These are phyloP conservation scores for Nemopilema nomurai DNA, from an alignment of 30 jellyfish, hydroid and myxozoan genomes.

Conservation along the genomic window DNA sequence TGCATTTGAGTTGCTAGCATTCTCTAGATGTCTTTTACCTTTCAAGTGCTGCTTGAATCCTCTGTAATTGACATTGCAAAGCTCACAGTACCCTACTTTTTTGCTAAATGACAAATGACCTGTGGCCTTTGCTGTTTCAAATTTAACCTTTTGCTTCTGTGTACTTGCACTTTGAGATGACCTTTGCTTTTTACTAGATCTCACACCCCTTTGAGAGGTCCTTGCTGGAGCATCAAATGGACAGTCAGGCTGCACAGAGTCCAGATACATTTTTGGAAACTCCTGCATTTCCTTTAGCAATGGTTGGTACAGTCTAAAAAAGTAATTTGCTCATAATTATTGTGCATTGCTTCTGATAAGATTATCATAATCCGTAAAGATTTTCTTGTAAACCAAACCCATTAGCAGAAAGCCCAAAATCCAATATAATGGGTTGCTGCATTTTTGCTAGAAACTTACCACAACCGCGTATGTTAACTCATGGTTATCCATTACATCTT, in stretches of 20 bases:
- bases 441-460: too few species aligned
- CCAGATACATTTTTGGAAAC: constrained; percentile 41
- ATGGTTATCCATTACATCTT: too few species aligned
- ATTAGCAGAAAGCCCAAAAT: too few species aligned
- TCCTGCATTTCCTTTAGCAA: constrained; percentile 15
- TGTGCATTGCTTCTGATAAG: too few species aligned
- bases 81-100: constrained; percentile 52
- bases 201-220: not conserved
- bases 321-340: too few species aligned
- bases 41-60: constrained; percentile 45
- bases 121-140: constrained; percentile 48
- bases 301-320: constrained; percentile 34
- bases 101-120: constrained; percentile 7
- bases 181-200: constrained; percentile 6
- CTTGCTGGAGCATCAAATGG: constrained; percentile 41
- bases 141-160: not conserved
- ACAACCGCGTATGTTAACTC: too few species aligned
- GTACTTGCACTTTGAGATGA: constrained; percentile 11
- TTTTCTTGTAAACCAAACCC: too few species aligned
- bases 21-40: constrained; percentile 35
- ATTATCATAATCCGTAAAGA: too few species aligned
- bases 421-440: too few species aligned
- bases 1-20: constrained; percentile 25
- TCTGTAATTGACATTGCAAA: constrained; percentile 37
- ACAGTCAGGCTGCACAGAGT: constrained; percentile 32